Percentiles rank a stretch among this genome's conserved stretches.
Conservation (phyloP, 1,140 invertebrate genomes). For the Zaprionus capensis region DNA sequence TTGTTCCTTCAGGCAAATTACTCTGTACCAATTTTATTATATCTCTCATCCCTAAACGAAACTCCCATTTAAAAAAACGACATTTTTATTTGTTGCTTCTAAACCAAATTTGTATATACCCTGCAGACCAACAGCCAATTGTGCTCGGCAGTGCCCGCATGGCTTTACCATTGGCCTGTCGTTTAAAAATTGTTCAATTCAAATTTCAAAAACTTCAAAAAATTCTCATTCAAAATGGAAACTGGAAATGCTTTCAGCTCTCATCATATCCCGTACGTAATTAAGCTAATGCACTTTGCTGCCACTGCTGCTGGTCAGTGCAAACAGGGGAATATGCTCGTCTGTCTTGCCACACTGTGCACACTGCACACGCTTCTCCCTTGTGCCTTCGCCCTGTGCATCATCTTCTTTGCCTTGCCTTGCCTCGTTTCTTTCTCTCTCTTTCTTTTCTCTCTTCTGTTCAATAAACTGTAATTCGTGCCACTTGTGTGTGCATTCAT, state of each 20-base stretch:
- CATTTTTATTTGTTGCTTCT: background rate
- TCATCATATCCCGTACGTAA: background rate
- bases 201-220: background rate
- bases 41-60: too few species aligned
- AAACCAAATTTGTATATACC: background rate
- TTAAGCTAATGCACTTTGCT: slow-evolving; percentile 2
- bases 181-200: background rate
- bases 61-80: background rate
- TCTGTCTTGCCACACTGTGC: background rate
- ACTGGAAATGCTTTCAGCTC: background rate
- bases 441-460: slow-evolving; percentile 45
- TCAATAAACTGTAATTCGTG: slow-evolving; percentile 82
- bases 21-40: too few species aligned
- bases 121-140: background rate
- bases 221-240: background rate
- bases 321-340: background rate
- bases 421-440: background rate
- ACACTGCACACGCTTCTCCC: slow-evolving; percentile 4
- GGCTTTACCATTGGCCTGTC: background rate
- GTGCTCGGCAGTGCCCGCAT: background rate
- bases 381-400: background rate
- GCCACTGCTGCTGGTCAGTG: background rate
- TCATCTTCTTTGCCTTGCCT: background rate
- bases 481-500: slow-evolving; percentile 76
- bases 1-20: background rate